phyloP scores from a whole-genome alignment of 2,113 vertebrate genomes.

The Saccopteryx leptura region DNA sequence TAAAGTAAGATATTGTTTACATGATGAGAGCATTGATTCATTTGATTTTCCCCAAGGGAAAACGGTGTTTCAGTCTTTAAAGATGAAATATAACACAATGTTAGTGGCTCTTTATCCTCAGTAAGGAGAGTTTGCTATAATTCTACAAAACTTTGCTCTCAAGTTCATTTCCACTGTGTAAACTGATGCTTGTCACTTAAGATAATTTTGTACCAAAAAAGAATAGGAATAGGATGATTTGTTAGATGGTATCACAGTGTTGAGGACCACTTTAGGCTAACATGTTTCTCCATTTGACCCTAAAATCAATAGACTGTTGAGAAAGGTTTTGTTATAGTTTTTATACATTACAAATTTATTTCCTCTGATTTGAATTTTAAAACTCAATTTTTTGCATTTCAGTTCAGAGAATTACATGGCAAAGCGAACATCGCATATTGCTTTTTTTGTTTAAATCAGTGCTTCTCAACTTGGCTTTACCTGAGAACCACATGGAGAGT shows the following conservation, averaged over 20 bases:
- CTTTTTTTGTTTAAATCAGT: background rate
- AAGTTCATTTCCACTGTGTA: slow-evolving; percentile 68
- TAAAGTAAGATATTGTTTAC: slow-evolving; percentile 80
- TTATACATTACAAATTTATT: background rate
- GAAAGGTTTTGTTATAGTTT: background rate
- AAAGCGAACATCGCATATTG: background rate
- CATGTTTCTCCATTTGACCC: slow-evolving; percentile 48
- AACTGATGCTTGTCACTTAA: slow-evolving; percentile 75
- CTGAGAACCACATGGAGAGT: background rate
- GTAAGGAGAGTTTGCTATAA: slow-evolving; percentile 78
- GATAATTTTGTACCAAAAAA: slow-evolving; percentile 59
- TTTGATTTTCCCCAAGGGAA: slow-evolving; percentile 80
- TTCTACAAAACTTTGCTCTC: slow-evolving; percentile 71
- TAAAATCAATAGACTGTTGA: slow-evolving; percentile 38
- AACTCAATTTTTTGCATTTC: background rate
- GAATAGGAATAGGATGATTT: slow-evolving; percentile 46
- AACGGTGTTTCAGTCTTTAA: slow-evolving; percentile 79
- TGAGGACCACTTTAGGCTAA: background rate
- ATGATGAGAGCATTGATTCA: slow-evolving; percentile 73
- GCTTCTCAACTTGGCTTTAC: background rate
- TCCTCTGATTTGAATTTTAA: slow-evolving; percentile 9
- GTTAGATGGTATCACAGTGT: slow-evolving; percentile 66
- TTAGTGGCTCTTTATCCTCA: slow-evolving; percentile 68
- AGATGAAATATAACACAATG: slow-evolving; percentile 80
- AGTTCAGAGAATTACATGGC: background rate